These are phyloP conservation scores for Sebastes iracundus DNA, from an alignment of 2,797 vertebrate genomes.

Conservation along the genomic window DNA sequence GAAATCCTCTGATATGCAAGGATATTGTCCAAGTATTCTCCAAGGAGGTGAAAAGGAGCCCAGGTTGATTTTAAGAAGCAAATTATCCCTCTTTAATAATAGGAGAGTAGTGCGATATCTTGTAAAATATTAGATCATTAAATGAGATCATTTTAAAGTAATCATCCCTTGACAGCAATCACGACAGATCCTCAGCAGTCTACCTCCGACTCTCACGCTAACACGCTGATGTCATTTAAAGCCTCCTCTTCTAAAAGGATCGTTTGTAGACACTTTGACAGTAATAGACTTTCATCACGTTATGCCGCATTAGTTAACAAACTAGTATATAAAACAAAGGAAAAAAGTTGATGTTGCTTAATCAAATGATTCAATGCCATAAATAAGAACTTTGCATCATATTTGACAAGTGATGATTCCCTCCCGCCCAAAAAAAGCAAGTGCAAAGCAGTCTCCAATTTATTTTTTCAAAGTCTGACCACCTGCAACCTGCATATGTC, in stretches of 20 bases:
- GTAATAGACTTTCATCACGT: slow-evolving; percentile 33
- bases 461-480: slow-evolving; percentile 58
- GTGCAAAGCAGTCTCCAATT: slow-evolving; percentile 35
- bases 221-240: slow-evolving; percentile 66
- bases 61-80: slow-evolving; percentile 49
- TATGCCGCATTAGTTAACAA: slow-evolving; percentile 17
- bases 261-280: slow-evolving; percentile 30
- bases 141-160: slow-evolving; percentile 76
- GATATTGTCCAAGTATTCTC: slow-evolving; percentile 27
- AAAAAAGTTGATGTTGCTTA: slow-evolving; percentile 13
- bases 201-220: slow-evolving; percentile 71
- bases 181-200: slow-evolving; percentile 69
- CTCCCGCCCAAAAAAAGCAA: slow-evolving; percentile 43
- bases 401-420: slow-evolving; percentile 45
- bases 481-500: slow-evolving; percentile 77
- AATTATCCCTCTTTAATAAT: slow-evolving; percentile 50
- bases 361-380: slow-evolving; percentile 1
- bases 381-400: slow-evolving; percentile 3
- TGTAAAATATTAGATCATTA: slow-evolving; percentile 74
- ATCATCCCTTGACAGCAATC: slow-evolving; percentile 70
- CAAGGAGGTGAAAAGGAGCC: slow-evolving; percentile 28
- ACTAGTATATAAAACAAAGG: slow-evolving; percentile 23
- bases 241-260: slow-evolving; percentile 23
- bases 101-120: slow-evolving; percentile 47
- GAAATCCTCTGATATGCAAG: slow-evolving; percentile 7